phyloP scores from a whole-genome alignment of 2,888 invertebrate species.

The Gisinianus flammeolus region DNA sequence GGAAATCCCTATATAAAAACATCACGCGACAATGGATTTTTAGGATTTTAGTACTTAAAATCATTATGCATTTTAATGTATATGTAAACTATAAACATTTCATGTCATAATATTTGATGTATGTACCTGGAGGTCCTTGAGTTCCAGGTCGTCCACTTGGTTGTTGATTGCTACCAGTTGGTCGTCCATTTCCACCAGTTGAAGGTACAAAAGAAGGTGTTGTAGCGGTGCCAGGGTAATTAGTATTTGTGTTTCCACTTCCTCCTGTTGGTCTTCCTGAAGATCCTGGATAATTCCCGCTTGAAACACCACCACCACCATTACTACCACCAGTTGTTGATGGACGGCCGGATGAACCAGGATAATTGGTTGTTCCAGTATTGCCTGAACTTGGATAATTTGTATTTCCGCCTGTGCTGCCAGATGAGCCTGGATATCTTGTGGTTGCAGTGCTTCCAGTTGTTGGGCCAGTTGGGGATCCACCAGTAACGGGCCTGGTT shows the following conservation, averaged over 20 bases:
- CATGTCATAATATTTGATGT: no score
- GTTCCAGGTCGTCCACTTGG: constrained; percentile 19
- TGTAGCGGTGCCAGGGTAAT: neutral
- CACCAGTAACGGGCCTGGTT: neutral
- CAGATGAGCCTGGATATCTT: constrained; percentile 16
- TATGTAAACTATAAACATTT: neutral
- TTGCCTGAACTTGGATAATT: constrained; percentile 2
- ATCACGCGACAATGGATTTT: neutral
- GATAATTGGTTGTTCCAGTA: neutral
- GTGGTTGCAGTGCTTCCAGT: neutral
- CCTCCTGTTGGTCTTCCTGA: constrained; percentile 18
- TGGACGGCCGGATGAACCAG: neutral
- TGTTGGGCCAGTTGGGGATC: neutral
- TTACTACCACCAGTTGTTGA: neutral
- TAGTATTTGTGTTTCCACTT: no score
- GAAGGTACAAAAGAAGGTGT: constrained; percentile 3
- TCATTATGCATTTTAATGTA: neutral
- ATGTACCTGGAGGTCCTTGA: neutral
- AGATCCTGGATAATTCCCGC: constrained; percentile 10
- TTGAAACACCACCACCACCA: neutral
- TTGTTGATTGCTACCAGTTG: constrained; percentile 5
- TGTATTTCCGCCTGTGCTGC: constrained; percentile 18
- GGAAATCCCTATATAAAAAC: neutral
- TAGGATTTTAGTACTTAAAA: no score
- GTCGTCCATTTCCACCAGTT: no score